A percentile compares a stretch with the other conserved stretches of the same genome.
These are phyloP conservation scores for Rhegmatorhina hoffmannsi DNA, from an alignment of 2,113 vertebrate species.

Conservation along the genomic window DNA sequence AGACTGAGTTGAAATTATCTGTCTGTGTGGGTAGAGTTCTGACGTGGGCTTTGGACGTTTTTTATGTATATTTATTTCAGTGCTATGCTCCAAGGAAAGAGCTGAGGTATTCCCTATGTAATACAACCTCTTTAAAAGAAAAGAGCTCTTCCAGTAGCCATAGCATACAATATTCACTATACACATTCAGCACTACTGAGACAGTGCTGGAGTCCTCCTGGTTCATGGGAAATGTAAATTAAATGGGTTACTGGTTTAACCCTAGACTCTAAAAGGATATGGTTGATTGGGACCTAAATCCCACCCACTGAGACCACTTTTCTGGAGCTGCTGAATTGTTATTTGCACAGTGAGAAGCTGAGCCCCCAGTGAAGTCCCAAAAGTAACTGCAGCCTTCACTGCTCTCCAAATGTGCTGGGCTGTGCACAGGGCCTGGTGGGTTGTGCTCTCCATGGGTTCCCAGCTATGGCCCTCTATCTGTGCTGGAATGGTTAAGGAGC, in stretches of 20 bases:
- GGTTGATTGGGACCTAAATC: fast-evolving
- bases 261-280: not conserved
- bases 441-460: not conserved
- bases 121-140: not conserved
- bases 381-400: not conserved
- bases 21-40: constrained; percentile 3
- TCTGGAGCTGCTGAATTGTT: not conserved
- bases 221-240: not conserved
- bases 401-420: not conserved
- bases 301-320: not conserved
- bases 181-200: not conserved
- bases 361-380: not conserved
- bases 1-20: not conserved
- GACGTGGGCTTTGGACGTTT: not conserved
- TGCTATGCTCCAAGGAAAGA: not conserved
- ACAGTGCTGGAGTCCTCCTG: not conserved
- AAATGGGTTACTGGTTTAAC: not conserved
- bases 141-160: not conserved
- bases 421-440: not conserved
- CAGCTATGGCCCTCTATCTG: not conserved
- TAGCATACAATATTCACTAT: not conserved
- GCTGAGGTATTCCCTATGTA: not conserved
- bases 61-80: not conserved
- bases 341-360: not conserved
- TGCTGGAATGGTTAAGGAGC: not conserved